phyloP scores from a whole-genome alignment of 2,113 vertebrate genomes.

The Hippolais icterina region DNA sequence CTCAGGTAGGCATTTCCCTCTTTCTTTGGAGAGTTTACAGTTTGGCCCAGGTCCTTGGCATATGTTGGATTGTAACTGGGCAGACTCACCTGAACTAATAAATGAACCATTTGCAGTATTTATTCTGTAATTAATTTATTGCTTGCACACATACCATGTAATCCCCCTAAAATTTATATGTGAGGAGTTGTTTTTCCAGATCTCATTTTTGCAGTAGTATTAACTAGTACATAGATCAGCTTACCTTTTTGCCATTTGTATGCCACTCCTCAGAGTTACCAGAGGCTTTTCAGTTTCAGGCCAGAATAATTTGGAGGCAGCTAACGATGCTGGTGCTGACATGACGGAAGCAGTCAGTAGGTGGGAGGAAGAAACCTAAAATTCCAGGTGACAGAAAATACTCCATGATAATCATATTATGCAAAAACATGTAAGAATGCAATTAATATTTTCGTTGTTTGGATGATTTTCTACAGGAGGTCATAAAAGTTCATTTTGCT shows the following conservation, averaged over 20 bases:
- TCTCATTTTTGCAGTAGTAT: neutral
- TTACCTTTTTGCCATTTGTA: constrained; percentile 79
- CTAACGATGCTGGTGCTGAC: constrained; percentile 86
- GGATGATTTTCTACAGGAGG: neutral
- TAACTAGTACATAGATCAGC: neutral
- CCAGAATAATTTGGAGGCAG: constrained; percentile 85
- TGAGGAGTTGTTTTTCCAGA: neutral
- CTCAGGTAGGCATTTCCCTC: neutral
- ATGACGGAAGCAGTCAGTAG: constrained; percentile 87
- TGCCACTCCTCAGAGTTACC: constrained; percentile 34
- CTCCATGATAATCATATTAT: neutral
- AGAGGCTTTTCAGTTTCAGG: constrained; percentile 82
- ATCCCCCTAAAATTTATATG: neutral
- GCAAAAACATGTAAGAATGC: neutral
- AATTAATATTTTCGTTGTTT: neutral
- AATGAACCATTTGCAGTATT: neutral
- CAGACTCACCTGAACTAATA: neutral
- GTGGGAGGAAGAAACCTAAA: constrained; percentile 82
- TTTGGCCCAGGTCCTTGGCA: neutral
- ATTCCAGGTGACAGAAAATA: neutral
- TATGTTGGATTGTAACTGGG: fast-evolving
- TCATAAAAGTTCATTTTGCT: neutral
- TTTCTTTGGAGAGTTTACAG: neutral
- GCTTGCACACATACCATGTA: neutral
- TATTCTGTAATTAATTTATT: neutral